phyloP scores from a whole-genome alignment of 2,888 invertebrate genomes.

The Phragmatobia fuliginosa region DNA sequence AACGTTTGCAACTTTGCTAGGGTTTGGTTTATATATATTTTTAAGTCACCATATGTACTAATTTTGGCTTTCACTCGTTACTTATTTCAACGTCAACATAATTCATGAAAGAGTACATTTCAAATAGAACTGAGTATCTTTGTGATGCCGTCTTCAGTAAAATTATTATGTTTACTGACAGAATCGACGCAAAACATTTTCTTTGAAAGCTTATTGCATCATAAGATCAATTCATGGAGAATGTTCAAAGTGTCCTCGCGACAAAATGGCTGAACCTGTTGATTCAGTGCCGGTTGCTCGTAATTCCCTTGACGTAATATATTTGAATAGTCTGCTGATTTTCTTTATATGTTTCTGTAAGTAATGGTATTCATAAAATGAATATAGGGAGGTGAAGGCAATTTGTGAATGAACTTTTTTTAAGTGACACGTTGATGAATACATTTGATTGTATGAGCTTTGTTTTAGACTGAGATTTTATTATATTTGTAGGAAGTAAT shows the following conservation, averaged over 20 bases:
- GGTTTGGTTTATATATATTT: too few species aligned
- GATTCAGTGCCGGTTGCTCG: not conserved
- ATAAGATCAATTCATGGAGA: slow-evolving; percentile 1
- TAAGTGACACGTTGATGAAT: not conserved
- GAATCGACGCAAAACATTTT: not conserved
- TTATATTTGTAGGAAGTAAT: too few species aligned
- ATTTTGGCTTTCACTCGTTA: too few species aligned
- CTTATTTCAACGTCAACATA: too few species aligned
- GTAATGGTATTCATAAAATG: slow-evolving; percentile 2
- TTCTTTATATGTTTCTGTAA: not conserved
- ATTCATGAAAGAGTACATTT: not conserved
- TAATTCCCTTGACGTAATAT: not conserved
- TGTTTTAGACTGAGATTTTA: too few species aligned
- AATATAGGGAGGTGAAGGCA: not conserved
- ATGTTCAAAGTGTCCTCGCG: not conserved
- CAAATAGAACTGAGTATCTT: not conserved
- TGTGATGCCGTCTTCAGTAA: not conserved
- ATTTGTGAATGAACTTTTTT: not conserved
- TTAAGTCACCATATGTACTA: too few species aligned
- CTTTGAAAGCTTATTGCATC: not conserved
- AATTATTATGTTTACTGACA: not conserved
- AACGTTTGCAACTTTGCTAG: too few species aligned
- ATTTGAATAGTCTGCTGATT: slow-evolving; percentile 7
- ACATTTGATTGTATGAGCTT: too few species aligned
- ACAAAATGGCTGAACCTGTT: not conserved